phyloP scores from a whole-genome alignment of 2,797 vertebrate species.

The Amphiprion clarkii region DNA sequence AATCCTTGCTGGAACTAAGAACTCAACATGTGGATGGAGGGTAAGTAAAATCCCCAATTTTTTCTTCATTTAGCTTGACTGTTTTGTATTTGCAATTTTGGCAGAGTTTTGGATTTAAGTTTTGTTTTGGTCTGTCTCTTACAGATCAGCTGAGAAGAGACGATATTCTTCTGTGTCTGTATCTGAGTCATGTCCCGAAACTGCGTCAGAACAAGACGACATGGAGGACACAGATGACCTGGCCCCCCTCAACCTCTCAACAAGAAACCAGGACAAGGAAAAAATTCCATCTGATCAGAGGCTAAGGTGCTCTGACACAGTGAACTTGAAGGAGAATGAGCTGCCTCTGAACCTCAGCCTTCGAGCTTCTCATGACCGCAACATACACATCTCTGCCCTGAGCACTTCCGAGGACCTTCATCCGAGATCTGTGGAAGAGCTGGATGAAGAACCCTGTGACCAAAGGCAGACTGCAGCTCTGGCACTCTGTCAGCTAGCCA shows the following conservation, averaged over 20 bases:
- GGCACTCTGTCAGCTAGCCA: constrained; percentile 95
- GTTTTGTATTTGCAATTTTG: not conserved
- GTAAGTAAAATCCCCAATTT: constrained; percentile 60
- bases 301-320: constrained; percentile 60
- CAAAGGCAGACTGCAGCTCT: constrained; percentile 95
- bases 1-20: constrained; percentile 60
- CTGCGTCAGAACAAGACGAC: constrained; percentile 61
- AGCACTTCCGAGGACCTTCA: constrained; percentile 48
- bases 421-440: constrained; percentile 13
- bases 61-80: not conserved
- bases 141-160: constrained; percentile 59
- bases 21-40: constrained; percentile 44
- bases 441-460: constrained; percentile 87
- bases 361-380: constrained; percentile 79
- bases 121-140: constrained; percentile 22
- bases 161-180: constrained; percentile 11
- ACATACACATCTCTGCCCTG: not conserved
- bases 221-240: constrained; percentile 67
- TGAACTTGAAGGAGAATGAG: constrained; percentile 77
- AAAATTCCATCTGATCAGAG: constrained; percentile 39
- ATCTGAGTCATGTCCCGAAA: constrained; percentile 34
- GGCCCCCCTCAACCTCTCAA: constrained; percentile 95
- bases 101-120: constrained; percentile 9
- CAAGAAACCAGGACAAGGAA: constrained; percentile 76
- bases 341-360: constrained; percentile 94